These are phyloP conservation scores for Thaumatotibia leucotreta DNA, from an alignment of 1,140 invertebrate species.

Conservation along the genomic window DNA sequence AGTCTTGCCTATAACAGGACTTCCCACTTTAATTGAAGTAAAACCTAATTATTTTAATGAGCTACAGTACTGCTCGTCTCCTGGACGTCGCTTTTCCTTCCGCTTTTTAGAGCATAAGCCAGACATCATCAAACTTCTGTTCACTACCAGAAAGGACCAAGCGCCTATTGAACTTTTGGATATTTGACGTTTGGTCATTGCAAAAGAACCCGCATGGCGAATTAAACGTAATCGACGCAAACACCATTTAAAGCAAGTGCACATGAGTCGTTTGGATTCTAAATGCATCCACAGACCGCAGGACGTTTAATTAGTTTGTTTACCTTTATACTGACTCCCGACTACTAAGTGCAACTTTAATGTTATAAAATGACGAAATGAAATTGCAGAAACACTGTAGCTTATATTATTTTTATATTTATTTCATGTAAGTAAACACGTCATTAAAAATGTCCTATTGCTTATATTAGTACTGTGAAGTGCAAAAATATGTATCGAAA, in stretches of 20 bases:
- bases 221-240: neutral
- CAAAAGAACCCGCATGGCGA: neutral
- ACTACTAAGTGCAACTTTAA: neutral
- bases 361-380: neutral
- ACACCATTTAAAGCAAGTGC: neutral
- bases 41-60: too few relatives aligned
- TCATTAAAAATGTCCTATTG: too few relatives aligned
- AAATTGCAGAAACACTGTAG: too few relatives aligned
- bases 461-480: too few relatives aligned
- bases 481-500: too few relatives aligned
- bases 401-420: too few relatives aligned
- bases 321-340: neutral
- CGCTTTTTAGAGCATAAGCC: too few relatives aligned
- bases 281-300: neutral
- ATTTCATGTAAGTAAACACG: too few relatives aligned
- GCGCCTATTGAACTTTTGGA: neutral
- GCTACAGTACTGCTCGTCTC: too few relatives aligned
- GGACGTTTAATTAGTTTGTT: neutral
- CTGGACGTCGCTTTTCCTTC: too few relatives aligned
- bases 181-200: neutral
- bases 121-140: neutral
- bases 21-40: too few relatives aligned
- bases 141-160: neutral
- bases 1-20: too few relatives aligned
- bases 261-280: neutral